Base-by-base conservation (phyloP, 2,113 vertebrate genomes). In the Paedocypris sp. region DNA sequence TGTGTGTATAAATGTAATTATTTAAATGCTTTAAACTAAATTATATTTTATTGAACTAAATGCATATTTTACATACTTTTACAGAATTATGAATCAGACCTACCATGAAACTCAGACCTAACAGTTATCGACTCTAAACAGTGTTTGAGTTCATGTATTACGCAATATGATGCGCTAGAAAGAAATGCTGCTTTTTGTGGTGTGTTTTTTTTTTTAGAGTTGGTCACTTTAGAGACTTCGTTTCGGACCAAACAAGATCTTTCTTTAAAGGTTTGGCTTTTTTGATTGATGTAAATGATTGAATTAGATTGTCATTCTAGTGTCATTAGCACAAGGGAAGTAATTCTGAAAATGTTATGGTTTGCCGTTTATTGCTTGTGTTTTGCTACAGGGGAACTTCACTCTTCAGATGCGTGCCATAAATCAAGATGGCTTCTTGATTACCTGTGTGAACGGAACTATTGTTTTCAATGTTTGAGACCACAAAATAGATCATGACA, bases 391-490 rank as follows among this genome's bases (percentile, higher is more conserved):
- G 61, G 45, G 54, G 8, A 5, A 10, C 10, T 59, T 52, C 28
- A 33, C 59, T 38, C 4, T 54, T 5, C 32, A 41, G 6, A 2
- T 51, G 8, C 8, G 8, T 18, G 11, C 13, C 4, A 28, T 51
- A 38, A 72, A 62, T 41, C 61, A 58, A 51, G 54, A 65, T 25
- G 61, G 50, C 29, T 56, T 68, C 48, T 56, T 33, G 15, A 57
- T 72, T 15, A 11, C 0, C 23, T 61, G 61, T 39, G 29, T 64
- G 13, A 61, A 65, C 47, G 36, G 38, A n/a, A 64, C 49, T 3
- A 9, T 50, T 5, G 2, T 6, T 35, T 64, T 31, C 15, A 29
- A 2, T 64, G 26, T 18, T 36, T 26, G 33, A 43, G 20, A 53
- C 6, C 13, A 12, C 11, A 53, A 20, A 15, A 33, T n/a, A n/a